Evolutionary conservation across 2,797 vertebrate species (phyloP).

Genomic region (Perodicticus potto): DNA sequence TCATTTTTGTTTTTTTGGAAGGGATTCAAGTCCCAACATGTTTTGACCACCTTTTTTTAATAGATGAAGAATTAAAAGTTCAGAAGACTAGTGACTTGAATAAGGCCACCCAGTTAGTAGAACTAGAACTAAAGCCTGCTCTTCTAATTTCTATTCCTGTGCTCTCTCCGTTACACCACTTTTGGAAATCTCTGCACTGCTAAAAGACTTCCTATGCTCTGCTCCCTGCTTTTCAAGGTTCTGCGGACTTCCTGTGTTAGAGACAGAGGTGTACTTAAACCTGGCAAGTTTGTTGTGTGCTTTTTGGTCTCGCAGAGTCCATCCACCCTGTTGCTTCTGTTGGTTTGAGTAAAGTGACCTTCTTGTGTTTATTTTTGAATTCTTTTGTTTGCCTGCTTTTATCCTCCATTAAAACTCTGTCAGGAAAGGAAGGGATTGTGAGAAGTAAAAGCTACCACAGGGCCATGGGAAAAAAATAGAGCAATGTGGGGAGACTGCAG

Average conservation of each 20-base stretch:
- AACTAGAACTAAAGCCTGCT: not conserved
- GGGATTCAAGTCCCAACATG: not conserved
- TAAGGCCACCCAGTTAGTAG: slow-evolving; percentile 18
- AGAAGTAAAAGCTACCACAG: not conserved
- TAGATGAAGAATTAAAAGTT: not conserved
- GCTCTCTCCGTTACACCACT: slow-evolving; percentile 74
- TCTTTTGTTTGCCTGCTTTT: slow-evolving; percentile 68
- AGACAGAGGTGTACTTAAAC: slow-evolving; percentile 32
- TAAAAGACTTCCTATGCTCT: slow-evolving; percentile 75
- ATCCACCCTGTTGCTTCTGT: slow-evolving; percentile 17
- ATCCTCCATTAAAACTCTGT: slow-evolving; percentile 46
- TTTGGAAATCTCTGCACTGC: slow-evolving; percentile 77
- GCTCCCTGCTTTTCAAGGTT: slow-evolving; percentile 66
- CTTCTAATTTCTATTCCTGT: slow-evolving; percentile 64
- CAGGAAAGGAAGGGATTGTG: slow-evolving; percentile 20
- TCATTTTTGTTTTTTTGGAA: not conserved
- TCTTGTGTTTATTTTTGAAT: slow-evolving; percentile 68
- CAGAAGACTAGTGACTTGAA: slow-evolving; percentile 34
- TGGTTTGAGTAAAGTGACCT: slow-evolving; percentile 29
- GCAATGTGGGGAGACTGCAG: slow-evolving; percentile 18
- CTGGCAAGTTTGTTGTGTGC: slow-evolving; percentile 14
- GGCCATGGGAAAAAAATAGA: not conserved
- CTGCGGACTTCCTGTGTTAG: slow-evolving; percentile 78
- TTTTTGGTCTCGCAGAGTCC: slow-evolving; percentile 23
- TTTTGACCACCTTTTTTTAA: slow-evolving; percentile 49